Evolutionary conservation across 2,888 invertebrate species (phyloP).

Genomic region (Brachypterus glaber): DNA sequence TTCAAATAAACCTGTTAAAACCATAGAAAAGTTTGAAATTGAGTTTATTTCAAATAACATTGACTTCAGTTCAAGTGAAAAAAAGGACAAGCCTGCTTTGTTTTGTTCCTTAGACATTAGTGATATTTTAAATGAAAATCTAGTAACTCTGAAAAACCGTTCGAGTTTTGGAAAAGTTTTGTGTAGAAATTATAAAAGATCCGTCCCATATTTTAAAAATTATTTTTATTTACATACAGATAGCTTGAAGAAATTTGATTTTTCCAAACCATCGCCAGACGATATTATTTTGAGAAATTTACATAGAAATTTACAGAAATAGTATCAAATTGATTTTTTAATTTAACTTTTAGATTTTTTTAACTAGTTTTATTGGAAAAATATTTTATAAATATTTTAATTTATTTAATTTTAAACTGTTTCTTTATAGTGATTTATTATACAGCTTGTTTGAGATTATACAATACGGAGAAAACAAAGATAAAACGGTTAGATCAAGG

Average conservation of each 20-base stretch:
- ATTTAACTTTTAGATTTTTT: no score
- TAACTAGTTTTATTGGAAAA: no score
- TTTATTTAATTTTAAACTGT: no score
- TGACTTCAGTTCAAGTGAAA: neutral
- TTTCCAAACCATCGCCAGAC: conserved; percentile 53
- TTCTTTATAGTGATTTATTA: no score
- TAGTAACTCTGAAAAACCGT: conserved; percentile 27
- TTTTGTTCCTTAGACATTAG: conserved; percentile 31
- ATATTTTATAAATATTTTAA: no score
- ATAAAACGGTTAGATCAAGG: no score
- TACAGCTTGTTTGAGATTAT: no score
- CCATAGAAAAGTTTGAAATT: conserved; percentile 31
- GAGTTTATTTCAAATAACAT: conserved; percentile 37
- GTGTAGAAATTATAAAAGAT: conserved; percentile 31
- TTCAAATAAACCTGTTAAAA: conserved; percentile 18
- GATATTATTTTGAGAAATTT: conserved; percentile 42
- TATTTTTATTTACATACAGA: conserved; percentile 12
- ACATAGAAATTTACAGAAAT: no score
- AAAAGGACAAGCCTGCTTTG: no score
- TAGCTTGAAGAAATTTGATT: conserved; percentile 42
- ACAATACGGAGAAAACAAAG: no score
- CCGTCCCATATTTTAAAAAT: conserved; percentile 12
- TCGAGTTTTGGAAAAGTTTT: conserved; percentile 47
- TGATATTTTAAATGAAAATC: conserved; percentile 18
- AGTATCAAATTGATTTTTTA: no score